Conservation (phyloP, 2,113 vertebrate species). For the Hemiscyllium ocellatum region DNA sequence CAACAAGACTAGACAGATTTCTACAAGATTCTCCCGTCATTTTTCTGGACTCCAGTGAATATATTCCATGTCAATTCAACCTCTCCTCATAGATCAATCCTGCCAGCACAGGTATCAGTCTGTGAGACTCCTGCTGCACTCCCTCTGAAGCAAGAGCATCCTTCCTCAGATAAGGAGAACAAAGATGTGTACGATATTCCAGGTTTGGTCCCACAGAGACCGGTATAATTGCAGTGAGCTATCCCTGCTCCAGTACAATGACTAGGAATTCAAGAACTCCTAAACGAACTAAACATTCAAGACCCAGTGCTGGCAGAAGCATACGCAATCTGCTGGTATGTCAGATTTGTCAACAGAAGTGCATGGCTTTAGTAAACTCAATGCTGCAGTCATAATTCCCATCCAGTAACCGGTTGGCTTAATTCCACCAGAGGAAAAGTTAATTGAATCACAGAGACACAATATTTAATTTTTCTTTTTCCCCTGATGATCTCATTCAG, state of each 20-base stretch:
- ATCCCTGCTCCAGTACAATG: constrained; percentile 43
- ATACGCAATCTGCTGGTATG: constrained; percentile 65
- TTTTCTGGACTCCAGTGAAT: too few species aligned
- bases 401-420: background rate
- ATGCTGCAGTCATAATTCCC: background rate
- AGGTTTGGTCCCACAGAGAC: too few species aligned
- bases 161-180: too few species aligned
- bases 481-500: background rate
- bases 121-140: too few species aligned
- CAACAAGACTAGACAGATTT: too few species aligned
- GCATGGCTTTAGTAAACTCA: background rate
- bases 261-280: constrained; percentile 63
- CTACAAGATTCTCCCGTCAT: too few species aligned
- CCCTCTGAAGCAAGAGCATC: too few species aligned
- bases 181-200: too few species aligned
- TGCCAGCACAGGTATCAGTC: too few species aligned
- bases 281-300: constrained; percentile 68
- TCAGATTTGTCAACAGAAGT: background rate
- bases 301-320: constrained; percentile 66
- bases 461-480: background rate
- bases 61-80: too few species aligned
- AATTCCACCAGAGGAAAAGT: background rate
- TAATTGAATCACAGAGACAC: background rate
- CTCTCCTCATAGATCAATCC: too few species aligned
- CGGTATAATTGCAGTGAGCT: too few species aligned